phyloP scores from a whole-genome alignment of 2,888 invertebrate genomes.

The Drosophila robusta region DNA sequence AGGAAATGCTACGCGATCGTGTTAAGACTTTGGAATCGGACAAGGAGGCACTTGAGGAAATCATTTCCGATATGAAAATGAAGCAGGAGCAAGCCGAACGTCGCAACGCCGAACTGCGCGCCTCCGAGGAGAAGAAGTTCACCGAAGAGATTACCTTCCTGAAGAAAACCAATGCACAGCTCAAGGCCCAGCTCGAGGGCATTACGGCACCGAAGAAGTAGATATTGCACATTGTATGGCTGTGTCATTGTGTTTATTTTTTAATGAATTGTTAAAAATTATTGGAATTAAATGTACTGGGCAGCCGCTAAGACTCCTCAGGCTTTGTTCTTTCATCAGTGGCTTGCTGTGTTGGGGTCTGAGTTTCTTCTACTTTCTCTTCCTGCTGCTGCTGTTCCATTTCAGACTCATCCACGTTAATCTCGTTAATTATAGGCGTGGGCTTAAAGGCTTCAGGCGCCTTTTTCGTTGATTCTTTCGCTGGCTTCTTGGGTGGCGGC shows the following conservation, averaged over 20 bases:
- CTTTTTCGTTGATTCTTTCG: slow-evolving; percentile 47
- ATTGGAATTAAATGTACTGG: slow-evolving; percentile 53
- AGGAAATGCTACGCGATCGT: slow-evolving; percentile 91
- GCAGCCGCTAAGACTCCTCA: slow-evolving; percentile 39
- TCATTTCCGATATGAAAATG: slow-evolving; percentile 87
- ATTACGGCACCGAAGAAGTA: slow-evolving; percentile 97
- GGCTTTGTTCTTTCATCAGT: slow-evolving; percentile 3
- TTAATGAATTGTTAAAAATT: slow-evolving; percentile 51
- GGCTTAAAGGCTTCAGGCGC: slow-evolving; percentile 76
- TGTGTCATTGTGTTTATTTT: slow-evolving; percentile 36
- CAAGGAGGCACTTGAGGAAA: slow-evolving; percentile 84
- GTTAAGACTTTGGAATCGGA: slow-evolving; percentile 89
- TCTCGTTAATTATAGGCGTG: slow-evolving; percentile 86
- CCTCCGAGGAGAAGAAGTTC: slow-evolving; percentile 96
- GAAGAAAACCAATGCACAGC: slow-evolving; percentile 96
- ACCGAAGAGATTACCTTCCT: slow-evolving; percentile 96
- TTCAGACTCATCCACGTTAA: slow-evolving; percentile 77
- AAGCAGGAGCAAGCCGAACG: slow-evolving; percentile 94
- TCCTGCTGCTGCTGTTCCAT: slow-evolving; percentile 16
- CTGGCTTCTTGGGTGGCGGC: slow-evolving; percentile 53
- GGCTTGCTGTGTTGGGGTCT: slow-evolving; percentile 1
- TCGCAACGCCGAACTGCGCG: slow-evolving; percentile 91
- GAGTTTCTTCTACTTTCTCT: not conserved
- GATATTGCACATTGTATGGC: slow-evolving; percentile 50
- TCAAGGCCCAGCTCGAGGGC: slow-evolving; percentile 97